A percentile compares a stretch with the other conserved stretches of the same genome.
Conservation (phyloP, 30 jellyfish, hydroid and myxozoan genomes). For the Hydra vulgaris region DNA sequence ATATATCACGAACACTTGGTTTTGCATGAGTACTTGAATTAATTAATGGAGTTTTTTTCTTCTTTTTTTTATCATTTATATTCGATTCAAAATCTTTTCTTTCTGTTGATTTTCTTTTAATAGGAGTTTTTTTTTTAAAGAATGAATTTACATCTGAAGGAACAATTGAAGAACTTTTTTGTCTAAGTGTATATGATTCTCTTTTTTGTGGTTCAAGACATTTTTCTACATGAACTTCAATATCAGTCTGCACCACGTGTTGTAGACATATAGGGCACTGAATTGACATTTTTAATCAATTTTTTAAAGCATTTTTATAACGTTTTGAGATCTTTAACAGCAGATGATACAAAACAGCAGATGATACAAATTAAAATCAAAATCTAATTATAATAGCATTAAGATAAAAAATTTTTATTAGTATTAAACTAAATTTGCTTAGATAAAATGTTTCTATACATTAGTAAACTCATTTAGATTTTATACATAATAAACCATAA, state of each 20-base stretch:
- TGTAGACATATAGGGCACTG: background rate
- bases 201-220: conserved; percentile 18
- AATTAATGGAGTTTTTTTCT: background rate
- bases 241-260: background rate
- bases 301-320: too few relatives aligned
- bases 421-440: too few relatives aligned
- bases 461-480: too few relatives aligned
- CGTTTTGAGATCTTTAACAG: too few relatives aligned
- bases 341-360: too few relatives aligned
- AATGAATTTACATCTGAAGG: conserved; percentile 2
- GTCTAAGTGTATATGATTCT: conserved; percentile 8
- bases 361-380: too few relatives aligned
- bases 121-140: conserved; percentile 8
- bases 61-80: background rate
- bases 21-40: background rate
- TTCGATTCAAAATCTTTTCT: too few relatives aligned
- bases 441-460: too few relatives aligned
- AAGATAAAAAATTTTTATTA: too few relatives aligned
- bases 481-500: too few relatives aligned
- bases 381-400: too few relatives aligned
- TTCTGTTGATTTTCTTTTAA: conserved; percentile 4
- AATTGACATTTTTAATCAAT: background rate
- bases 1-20: background rate
- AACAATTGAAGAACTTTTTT: background rate
- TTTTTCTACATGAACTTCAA: conserved; percentile 31